Evolutionary conservation across 2,113 vertebrate species (phyloP).

Genomic region (Synodontis membranacea): DNA sequence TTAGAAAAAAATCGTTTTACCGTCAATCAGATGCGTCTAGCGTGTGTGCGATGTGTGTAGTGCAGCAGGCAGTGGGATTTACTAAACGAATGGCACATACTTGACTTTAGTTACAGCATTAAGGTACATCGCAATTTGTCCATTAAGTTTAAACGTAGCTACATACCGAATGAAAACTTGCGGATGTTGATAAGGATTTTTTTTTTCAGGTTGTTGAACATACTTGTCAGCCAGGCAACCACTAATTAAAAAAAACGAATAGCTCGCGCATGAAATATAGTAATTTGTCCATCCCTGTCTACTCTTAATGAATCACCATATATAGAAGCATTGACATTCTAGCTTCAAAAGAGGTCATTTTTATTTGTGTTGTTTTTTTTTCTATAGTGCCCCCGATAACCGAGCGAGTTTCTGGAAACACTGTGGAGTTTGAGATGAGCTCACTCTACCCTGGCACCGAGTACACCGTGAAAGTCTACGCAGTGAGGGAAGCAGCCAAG

Average conservation of each 20-base stretch:
- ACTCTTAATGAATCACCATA: not conserved
- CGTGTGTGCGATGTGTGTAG: not conserved
- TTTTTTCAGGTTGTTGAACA: not conserved
- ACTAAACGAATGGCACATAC: not conserved
- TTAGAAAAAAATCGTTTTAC: not conserved
- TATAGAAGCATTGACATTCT: not conserved
- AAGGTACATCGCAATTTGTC: not conserved
- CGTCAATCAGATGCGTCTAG: not conserved
- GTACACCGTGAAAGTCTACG: slow-evolving; percentile 85
- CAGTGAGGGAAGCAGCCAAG: slow-evolving; percentile 81
- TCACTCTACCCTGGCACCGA: slow-evolving; percentile 83
- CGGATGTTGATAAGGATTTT: not conserved
- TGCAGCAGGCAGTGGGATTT: not conserved
- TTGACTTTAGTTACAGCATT: not conserved
- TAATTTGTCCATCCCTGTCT: not conserved
- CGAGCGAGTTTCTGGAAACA: slow-evolving; percentile 86
- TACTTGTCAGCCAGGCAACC: not conserved
- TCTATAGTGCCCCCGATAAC: slow-evolving; percentile 80
- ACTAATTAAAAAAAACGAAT: not conserved
- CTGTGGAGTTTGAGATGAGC: slow-evolving; percentile 84
- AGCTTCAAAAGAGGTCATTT: not conserved
- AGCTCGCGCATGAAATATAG: not conserved
- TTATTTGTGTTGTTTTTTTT: not conserved
- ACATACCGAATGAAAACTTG: not conserved
- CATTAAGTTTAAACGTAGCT: not conserved